Evolutionary conservation across 2,888 invertebrate species (phyloP).

Genomic region (Eugnorisma glareosa): DNA sequence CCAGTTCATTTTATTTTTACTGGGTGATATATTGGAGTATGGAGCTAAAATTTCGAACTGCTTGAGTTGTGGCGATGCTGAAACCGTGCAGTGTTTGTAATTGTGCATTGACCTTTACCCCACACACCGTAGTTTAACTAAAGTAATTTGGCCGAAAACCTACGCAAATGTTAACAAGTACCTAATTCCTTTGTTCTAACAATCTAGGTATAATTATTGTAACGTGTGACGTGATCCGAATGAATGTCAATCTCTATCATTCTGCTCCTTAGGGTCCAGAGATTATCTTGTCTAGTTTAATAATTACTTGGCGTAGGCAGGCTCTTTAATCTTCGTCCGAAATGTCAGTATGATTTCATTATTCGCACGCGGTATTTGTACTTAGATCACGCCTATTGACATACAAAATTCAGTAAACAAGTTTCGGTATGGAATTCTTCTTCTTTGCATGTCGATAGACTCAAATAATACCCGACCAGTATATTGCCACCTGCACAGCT

Average conservation of each 20-base stretch:
- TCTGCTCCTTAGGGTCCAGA: constrained; percentile 6
- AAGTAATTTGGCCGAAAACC: constrained; percentile 26
- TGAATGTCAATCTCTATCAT: constrained; percentile 1
- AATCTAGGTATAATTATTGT: constrained; percentile 4
- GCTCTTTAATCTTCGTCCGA: constrained; percentile 15
- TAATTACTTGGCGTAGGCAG: constrained; percentile 19
- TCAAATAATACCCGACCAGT: too few relatives aligned
- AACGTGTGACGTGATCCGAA: background rate
- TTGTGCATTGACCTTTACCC: background rate
- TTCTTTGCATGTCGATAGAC: too few relatives aligned
- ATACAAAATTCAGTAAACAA: background rate
- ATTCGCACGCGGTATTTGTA: background rate
- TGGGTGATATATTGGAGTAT: too few relatives aligned
- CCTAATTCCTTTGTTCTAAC: constrained; percentile 4
- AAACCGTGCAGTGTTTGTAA: background rate
- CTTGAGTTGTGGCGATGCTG: background rate
- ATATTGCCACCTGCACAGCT: too few relatives aligned
- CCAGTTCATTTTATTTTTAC: background rate
- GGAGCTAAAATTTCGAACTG: background rate
- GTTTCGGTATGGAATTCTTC: background rate
- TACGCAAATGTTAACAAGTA: background rate
- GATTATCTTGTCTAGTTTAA: constrained; percentile 26
- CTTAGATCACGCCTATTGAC: background rate
- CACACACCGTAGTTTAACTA: background rate
- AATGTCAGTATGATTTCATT: background rate